These are phyloP conservation scores for Conchocele bisecta DNA, from an alignment of 2,888 invertebrate genomes.

Conservation along the genomic window DNA sequence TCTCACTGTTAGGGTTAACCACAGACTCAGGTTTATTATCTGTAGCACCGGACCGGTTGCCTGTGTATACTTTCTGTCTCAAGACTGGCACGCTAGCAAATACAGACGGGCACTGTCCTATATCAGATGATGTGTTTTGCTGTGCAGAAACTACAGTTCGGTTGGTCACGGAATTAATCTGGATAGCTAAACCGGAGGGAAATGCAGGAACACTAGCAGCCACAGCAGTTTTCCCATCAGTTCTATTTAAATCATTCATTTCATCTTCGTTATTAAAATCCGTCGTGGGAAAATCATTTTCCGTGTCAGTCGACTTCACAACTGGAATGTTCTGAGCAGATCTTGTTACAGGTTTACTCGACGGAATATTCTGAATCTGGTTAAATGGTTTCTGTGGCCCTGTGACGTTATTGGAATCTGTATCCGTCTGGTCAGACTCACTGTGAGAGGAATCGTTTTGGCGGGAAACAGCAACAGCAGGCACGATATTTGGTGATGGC, in stretches of 20 bases:
- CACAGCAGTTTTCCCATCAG: conserved; percentile 54
- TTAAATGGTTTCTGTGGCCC: conserved; percentile 56
- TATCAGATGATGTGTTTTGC: too few species aligned
- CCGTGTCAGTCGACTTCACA: conserved; percentile 71
- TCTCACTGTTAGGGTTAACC: background rate
- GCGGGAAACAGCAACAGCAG: conserved; percentile 12
- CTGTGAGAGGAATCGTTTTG: conserved; percentile 57
- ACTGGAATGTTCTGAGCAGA: conserved; percentile 62
- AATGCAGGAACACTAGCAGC: conserved; percentile 54
- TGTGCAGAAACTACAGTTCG: conserved; percentile 9
- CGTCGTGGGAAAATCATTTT: conserved; percentile 75
- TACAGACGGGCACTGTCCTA: conserved; percentile 25
- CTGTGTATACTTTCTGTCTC: conserved; percentile 59
- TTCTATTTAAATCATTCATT: conserved; percentile 76
- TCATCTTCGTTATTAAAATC: conserved; percentile 75
- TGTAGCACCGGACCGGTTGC: too few species aligned
- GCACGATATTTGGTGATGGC: conserved; percentile 1
- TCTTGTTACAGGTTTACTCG: background rate
- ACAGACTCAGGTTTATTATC: too few species aligned
- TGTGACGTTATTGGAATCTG: conserved; percentile 72
- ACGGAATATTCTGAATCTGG: background rate
- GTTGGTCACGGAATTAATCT: conserved; percentile 28
- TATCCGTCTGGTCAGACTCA: conserved; percentile 73
- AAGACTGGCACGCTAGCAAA: conserved; percentile 58
- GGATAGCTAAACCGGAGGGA: conserved; percentile 16